Evolutionary conservation across 2,113 vertebrate species (phyloP), one percentile per base, ranked within the genome.

Genomic region (Rhabdornis inornatus): DNA sequence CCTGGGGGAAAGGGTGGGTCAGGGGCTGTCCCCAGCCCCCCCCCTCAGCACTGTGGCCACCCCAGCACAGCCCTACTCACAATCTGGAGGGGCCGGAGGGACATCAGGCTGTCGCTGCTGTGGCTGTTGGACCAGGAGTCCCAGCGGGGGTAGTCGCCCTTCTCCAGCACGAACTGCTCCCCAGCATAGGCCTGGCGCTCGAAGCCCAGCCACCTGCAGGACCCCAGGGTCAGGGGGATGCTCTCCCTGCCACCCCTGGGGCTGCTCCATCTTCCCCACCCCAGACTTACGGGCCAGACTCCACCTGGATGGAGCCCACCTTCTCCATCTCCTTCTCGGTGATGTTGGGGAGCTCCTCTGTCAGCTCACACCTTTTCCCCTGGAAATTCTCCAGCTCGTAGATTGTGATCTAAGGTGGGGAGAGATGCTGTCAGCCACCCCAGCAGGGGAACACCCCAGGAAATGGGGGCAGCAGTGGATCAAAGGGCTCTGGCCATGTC

Each of bases 121-220:
- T 98, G 99, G 97, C 99, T 99, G 97, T 98, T 99, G 97, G 99
- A 99, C 99, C 99, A 99, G 61, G 98, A 98, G 75, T 98, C 98
- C 99, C 99, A 99, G 96, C 98, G 98, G 0, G 99, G 99, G 92
- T 99, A 99, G 74, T 99, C 98, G 2, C 99, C 99, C 90, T 99
- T 99, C 97, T 99, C 99, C 97, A 99, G 97, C 74, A 99, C 98
- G 7, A 99, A 99, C 97, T 99, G 99, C 94, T 99, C 99, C 40
- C 99, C 99, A 0, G 95, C 93, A 21, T 98, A 99, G 45, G 83
- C 98, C 39, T 98, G 98, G 7, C 98, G 93, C 71, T 99, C 98
- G 1, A 99, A 99, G 5, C 98, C 99, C 94, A 98, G 97, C 99
- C 99, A 99, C 94, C 99, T 99, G 97, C 1, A 4, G 53, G 44